A percentile compares a stretch with the other conserved stretches of the same genome.
These are phyloP conservation scores for Boleophthalmus pectinirostris DNA, from an alignment of 2,113 vertebrate genomes.

Conservation along the genomic window DNA sequence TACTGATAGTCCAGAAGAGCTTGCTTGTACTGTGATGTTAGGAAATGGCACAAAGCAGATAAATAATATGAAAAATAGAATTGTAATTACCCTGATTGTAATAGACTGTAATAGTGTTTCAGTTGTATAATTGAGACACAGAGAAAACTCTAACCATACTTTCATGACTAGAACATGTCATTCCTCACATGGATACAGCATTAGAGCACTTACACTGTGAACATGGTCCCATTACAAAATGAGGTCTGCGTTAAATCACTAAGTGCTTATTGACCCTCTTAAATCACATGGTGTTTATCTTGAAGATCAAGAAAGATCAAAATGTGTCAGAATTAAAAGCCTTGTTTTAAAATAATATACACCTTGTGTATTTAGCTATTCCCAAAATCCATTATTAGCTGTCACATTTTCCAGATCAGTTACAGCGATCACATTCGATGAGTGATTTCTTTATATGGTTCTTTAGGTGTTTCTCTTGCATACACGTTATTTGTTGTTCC, in stretches of 20 bases:
- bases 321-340: slow-evolving; percentile 20
- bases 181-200: neutral
- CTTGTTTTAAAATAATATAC: slow-evolving; percentile 34
- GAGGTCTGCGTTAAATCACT: slow-evolving; percentile 26
- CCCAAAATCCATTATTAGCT: slow-evolving; percentile 25
- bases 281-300: slow-evolving; percentile 42
- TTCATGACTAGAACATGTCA: neutral
- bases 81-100: neutral
- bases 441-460: slow-evolving; percentile 36
- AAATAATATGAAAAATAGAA: neutral
- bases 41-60: neutral
- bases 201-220: slow-evolving; percentile 17
- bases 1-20: neutral
- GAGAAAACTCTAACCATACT: neutral
- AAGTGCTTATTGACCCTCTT: slow-evolving; percentile 41
- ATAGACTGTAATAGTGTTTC: neutral
- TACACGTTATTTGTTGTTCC: slow-evolving; percentile 22
- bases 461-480: neutral
- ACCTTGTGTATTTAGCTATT: slow-evolving; percentile 47
- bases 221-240: slow-evolving; percentile 20
- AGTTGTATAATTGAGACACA: neutral
- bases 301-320: slow-evolving; percentile 29
- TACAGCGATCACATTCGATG: slow-evolving; percentile 35
- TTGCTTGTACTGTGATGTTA: neutral
- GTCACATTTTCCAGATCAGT: slow-evolving; percentile 22